phyloP scores from a whole-genome alignment of 1,140 invertebrate genomes.

The Colletes latitarsis region DNA sequence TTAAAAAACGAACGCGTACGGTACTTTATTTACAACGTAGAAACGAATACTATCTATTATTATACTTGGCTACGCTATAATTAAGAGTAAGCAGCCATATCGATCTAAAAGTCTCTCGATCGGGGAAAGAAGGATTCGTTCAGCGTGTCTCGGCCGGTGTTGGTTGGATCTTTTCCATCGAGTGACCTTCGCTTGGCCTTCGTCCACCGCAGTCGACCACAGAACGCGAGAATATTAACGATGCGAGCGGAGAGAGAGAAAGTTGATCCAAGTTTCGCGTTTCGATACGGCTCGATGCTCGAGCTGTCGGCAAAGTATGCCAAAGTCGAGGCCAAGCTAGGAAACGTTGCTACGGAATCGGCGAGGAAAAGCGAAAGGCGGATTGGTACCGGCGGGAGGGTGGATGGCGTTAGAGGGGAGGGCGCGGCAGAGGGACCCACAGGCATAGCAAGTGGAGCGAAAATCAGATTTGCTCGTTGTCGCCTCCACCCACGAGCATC shows the following conservation, averaged over 20 bases:
- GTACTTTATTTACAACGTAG: too few relatives aligned
- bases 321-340: conserved; percentile 70
- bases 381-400: neutral
- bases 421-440: conserved; percentile 55
- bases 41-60: too few relatives aligned
- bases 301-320: conserved; percentile 71
- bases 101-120: too few relatives aligned
- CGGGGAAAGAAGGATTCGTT: too few relatives aligned
- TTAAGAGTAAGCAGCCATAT: too few relatives aligned
- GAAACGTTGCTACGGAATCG: conserved; percentile 23
- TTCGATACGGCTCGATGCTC: conserved; percentile 60
- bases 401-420: conserved; percentile 3
- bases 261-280: conserved; percentile 55
- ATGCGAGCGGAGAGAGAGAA: conserved; percentile 1
- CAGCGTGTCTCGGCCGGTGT: too few relatives aligned
- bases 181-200: conserved; percentile 18
- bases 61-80: too few relatives aligned
- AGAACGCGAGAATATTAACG: conserved; percentile 35
- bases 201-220: neutral
- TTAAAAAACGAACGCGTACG: neutral
- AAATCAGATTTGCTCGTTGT: conserved; percentile 81
- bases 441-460: conserved; percentile 77
- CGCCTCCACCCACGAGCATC: conserved; percentile 75
- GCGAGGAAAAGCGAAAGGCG: conserved; percentile 39
- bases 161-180: too few relatives aligned